Conservation (phyloP, 2,888 invertebrate genomes). For the Rhingia rostrata region DNA sequence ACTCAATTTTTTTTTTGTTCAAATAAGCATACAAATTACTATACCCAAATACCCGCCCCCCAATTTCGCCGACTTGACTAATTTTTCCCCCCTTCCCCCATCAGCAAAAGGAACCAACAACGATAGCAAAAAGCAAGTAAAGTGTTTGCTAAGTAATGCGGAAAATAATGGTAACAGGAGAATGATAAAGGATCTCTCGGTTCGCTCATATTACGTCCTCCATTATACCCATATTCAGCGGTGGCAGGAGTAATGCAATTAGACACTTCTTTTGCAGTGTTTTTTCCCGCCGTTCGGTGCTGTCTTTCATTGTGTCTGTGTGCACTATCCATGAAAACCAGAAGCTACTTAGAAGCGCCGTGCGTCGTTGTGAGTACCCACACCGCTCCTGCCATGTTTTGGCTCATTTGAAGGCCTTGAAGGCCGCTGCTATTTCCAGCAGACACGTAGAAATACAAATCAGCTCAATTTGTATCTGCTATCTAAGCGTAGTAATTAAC, state of each 20-base stretch:
- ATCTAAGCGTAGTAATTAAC: conserved; percentile 57
- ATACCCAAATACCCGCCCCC: conserved; percentile 1
- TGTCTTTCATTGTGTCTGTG: neutral
- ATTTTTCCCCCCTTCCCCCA: neutral
- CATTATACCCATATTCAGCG: conserved; percentile 30
- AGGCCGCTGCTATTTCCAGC: neutral
- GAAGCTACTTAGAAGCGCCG: conserved; percentile 8
- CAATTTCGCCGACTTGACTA: neutral
- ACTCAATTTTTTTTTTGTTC: neutral
- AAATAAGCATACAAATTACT: conserved; percentile 29
- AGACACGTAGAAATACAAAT: conserved; percentile 9
- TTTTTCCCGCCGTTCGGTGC: neutral
- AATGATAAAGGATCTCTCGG: conserved; percentile 46
- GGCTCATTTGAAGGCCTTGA: neutral
- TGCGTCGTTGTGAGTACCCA: neutral
- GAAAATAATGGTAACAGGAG: conserved; percentile 59
- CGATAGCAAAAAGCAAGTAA: conserved; percentile 42
- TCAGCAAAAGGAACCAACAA: neutral
- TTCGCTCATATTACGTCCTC: conserved; percentile 42
- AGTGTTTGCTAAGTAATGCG: conserved; percentile 60
- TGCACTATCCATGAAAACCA: conserved; percentile 13
- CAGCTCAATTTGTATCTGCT: conserved; percentile 51
- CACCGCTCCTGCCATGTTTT: neutral
- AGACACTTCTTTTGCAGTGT: conserved; percentile 43
- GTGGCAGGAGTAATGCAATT: conserved; percentile 47